Percentiles rank a stretch among this genome's conserved stretches.
These are phyloP conservation scores for Acanthiza pusilla DNA, from an alignment of 2,797 vertebrate species.

Conservation along the genomic window DNA sequence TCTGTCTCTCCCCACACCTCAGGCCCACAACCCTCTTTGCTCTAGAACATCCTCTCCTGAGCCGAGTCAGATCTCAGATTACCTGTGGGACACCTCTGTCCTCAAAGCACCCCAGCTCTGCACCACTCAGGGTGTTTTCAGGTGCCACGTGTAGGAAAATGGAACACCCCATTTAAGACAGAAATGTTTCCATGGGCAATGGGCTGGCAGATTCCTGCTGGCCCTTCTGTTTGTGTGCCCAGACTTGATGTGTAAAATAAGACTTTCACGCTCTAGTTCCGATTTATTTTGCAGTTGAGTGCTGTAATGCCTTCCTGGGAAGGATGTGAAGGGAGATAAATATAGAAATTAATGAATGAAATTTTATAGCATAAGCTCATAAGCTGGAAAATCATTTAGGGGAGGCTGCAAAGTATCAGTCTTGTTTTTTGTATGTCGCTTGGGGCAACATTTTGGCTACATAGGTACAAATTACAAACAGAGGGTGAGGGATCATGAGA, in stretches of 20 bases:
- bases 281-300: not conserved
- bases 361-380: not conserved
- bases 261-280: not conserved
- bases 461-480: not conserved
- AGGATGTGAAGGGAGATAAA: not conserved
- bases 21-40: not conserved
- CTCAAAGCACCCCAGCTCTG: not conserved
- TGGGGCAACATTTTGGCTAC: not conserved
- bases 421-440: not conserved
- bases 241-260: not conserved
- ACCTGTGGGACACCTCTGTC: not conserved
- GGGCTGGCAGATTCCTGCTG: not conserved
- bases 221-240: not conserved
- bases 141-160: not conserved
- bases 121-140: not conserved
- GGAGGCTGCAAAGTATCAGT: not conserved
- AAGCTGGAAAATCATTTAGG: not conserved
- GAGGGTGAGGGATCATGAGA: not conserved
- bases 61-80: not conserved
- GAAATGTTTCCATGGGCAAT: not conserved
- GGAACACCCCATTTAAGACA: not conserved
- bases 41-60: not conserved
- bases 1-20: not conserved
- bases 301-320: not conserved
- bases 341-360: constrained; percentile 9